Base-by-base conservation (phyloP, 2,113 vertebrate genomes). In the Xerus inauris region DNA sequence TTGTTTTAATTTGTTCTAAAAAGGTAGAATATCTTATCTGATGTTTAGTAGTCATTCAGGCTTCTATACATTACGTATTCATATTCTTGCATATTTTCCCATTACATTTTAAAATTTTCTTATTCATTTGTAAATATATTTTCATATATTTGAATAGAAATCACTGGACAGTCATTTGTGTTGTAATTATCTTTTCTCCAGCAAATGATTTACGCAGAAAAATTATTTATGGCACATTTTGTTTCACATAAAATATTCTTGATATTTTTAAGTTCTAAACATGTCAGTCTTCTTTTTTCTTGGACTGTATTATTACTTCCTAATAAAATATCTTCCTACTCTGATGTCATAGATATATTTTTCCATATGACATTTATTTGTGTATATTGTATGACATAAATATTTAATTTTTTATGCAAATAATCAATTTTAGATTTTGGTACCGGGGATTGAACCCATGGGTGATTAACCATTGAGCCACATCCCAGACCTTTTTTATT, bases 221-320 rank as follows among this genome's bases (percentile, higher is more conserved):
- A 47, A 75, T 76, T 93, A 93, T 88, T 75, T 83, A 72, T 62
- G 35, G 16, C 8, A 82, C 16, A 13, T 19, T 87, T 83, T 77
- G 0, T 45, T 94, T 90, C 57, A 51, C 6, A 30, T n/a, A 83
- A 87, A 87, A 57, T 83, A 20, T 59, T 89, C 30, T 64, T 91
- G 32, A 11, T 76, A 54, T 67, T 85, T 51, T 95, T 94, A 4
- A 95, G 72, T 59, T 71, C 59, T 83, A 11, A 72, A 81, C 76
- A n/a, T 59, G 12, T 76, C 73, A 87, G 12, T 49, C 42, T 95
- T 97, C n/a, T 64, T 82, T 45, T 4, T 86, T 76, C 32, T 93
- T 75, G 65, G 7, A n/a, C 2, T 79, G 7, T 47, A 47, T 7
- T 51, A 92, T 75, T 67, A 9, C 47, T 97, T 86, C 19, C 38